Conservation (phyloP, 2,113 vertebrate genomes). For the Dendrocopos noguchii region DNA sequence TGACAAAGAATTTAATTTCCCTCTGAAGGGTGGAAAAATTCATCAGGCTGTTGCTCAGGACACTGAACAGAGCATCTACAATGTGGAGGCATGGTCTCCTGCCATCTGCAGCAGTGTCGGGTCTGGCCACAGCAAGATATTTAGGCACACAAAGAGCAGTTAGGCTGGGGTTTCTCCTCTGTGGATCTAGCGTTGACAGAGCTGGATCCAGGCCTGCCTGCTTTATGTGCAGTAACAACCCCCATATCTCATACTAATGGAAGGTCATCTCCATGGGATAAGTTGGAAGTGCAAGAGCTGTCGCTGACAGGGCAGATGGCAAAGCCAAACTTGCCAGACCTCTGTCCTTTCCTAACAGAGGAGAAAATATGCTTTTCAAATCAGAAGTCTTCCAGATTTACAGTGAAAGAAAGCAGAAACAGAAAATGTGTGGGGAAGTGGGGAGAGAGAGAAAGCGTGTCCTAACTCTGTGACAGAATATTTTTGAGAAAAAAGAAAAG, state of each 20-base stretch:
- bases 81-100: not conserved
- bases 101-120: not conserved
- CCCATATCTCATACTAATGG: not conserved
- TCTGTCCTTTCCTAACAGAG: not conserved
- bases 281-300: not conserved
- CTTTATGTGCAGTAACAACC: not conserved
- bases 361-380: slow-evolving; percentile 42
- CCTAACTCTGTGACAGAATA: not conserved
- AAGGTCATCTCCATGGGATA: not conserved
- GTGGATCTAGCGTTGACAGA: not conserved
- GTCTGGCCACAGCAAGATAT: not conserved
- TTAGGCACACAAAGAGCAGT: not conserved
- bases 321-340: not conserved
- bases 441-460: not conserved
- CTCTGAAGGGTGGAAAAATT: slow-evolving; percentile 2
- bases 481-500: not conserved
- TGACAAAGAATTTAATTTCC: slow-evolving; percentile 36
- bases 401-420: slow-evolving; percentile 46
- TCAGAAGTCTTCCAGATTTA: slow-evolving; percentile 39
- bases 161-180: not conserved
- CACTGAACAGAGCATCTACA: not conserved
- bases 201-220: not conserved
- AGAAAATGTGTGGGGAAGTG: not conserved
- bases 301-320: slow-evolving; percentile 20
- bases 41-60: not conserved